phyloP scores from a whole-genome alignment of 2,888 invertebrate genomes.

The Drosophila buzzatii region DNA sequence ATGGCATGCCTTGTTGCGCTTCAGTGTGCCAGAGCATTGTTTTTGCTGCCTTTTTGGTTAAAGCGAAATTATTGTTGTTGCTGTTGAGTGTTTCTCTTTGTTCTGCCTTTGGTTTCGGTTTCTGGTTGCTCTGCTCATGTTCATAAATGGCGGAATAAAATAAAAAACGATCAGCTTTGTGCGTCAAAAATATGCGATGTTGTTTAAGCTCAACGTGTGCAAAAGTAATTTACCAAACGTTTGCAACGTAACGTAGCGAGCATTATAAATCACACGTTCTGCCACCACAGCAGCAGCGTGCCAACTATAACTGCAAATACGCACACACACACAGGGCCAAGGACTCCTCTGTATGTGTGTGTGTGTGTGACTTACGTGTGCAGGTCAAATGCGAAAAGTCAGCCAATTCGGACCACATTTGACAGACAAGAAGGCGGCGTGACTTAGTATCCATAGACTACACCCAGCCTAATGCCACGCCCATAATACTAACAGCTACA shows the following conservation, averaged over 20 bases:
- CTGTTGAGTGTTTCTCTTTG: no score
- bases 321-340: slow-evolving; percentile 24
- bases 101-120: neutral
- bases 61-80: no score
- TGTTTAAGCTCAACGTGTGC: slow-evolving; percentile 65
- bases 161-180: slow-evolving; percentile 52
- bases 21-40: neutral
- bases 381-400: slow-evolving; percentile 80
- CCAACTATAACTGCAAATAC: slow-evolving; percentile 60
- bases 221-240: slow-evolving; percentile 69
- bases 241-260: slow-evolving; percentile 49
- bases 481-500: neutral
- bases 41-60: no score
- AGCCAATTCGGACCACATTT: slow-evolving; percentile 76
- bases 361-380: slow-evolving; percentile 61
- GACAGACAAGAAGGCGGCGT: slow-evolving; percentile 70
- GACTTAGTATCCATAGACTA: slow-evolving; percentile 38
- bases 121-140: neutral
- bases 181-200: slow-evolving; percentile 41
- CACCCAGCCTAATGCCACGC: neutral
- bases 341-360: neutral
- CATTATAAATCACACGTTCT: slow-evolving; percentile 75
- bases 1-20: slow-evolving; percentile 49
- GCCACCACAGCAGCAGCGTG: slow-evolving; percentile 43
- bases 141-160: slow-evolving; percentile 15